These are phyloP conservation scores for Meliscaeva auricollis DNA, from an alignment of 2,888 invertebrate genomes.

Conservation along the genomic window DNA sequence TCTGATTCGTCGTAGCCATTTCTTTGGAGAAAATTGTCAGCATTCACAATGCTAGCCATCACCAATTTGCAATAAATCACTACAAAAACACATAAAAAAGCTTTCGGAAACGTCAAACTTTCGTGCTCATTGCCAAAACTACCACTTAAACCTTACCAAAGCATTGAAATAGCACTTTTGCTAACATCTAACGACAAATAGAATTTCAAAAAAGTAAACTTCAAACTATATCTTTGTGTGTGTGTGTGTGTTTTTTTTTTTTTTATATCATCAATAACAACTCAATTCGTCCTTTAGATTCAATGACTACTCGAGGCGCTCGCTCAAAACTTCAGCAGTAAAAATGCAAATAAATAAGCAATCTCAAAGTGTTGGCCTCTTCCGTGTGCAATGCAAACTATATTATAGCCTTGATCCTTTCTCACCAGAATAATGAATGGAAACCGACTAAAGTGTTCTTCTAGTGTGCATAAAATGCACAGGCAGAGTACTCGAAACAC, in stretches of 20 bases:
- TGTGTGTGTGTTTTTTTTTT: background rate
- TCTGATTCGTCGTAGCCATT: background rate
- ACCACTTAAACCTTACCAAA: slow-evolving; percentile 6
- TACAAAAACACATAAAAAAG: slow-evolving; percentile 20
- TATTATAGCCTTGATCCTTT: slow-evolving; percentile 52
- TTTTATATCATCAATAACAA: slow-evolving; percentile 35
- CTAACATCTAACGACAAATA: slow-evolving; percentile 47
- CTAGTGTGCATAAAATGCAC: slow-evolving; percentile 50
- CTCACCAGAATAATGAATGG: slow-evolving; percentile 47
- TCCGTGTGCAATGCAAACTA: slow-evolving; percentile 18
- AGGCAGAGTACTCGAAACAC: slow-evolving; percentile 49
- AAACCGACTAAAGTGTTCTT: slow-evolving; percentile 56
- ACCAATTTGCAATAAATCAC: background rate
- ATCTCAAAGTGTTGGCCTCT: slow-evolving; percentile 17
- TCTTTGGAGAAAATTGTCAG: background rate
- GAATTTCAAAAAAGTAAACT: slow-evolving; percentile 42
- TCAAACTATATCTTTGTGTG: slow-evolving; percentile 22
- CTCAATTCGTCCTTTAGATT: slow-evolving; percentile 36
- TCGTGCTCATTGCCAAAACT: background rate
- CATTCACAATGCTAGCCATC: background rate
- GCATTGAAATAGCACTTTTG: slow-evolving; percentile 24
- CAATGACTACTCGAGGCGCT: slow-evolving; percentile 60
- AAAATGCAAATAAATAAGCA: slow-evolving; percentile 47
- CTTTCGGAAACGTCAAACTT: slow-evolving; percentile 33
- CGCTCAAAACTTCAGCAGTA: slow-evolving; percentile 32